Conservation (phyloP, 1,140 invertebrate genomes). For the Odontomachus brunneus region DNA sequence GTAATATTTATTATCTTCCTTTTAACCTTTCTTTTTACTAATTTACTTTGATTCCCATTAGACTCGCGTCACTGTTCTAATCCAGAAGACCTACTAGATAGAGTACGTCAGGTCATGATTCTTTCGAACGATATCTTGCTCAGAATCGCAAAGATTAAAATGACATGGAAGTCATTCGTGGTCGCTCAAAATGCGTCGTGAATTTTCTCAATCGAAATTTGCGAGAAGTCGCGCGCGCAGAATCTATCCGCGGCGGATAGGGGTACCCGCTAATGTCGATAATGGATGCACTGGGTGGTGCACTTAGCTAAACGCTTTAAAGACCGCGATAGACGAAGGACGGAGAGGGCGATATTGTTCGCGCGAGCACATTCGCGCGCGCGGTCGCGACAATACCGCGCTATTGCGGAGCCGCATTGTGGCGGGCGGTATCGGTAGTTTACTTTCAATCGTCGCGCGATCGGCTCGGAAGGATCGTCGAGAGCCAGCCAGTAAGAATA, state of each 20-base stretch:
- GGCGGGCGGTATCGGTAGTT: slow-evolving; percentile 30
- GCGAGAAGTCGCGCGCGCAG: slow-evolving; percentile 18
- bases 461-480: slow-evolving; percentile 18
- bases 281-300: slow-evolving; percentile 70
- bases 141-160: no score
- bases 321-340: slow-evolving; percentile 9
- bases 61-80: no score
- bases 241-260: slow-evolving; percentile 34
- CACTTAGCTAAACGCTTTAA: slow-evolving; percentile 74
- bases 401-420: slow-evolving; percentile 34
- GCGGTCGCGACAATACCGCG: slow-evolving; percentile 39
- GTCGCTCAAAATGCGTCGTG: background rate
- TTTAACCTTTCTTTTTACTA: no score
- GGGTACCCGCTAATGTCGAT: slow-evolving; percentile 72
- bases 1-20: no score
- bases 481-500: slow-evolving; percentile 37
- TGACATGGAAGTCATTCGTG: no score
- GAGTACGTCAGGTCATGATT: no score
- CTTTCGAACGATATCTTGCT: no score
- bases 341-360: slow-evolving; percentile 40
- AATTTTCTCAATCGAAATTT: background rate
- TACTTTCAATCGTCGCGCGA: slow-evolving; percentile 41
- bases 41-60: no score
- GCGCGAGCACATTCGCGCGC: slow-evolving; percentile 23
- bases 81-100: no score